A percentile compares a stretch with the other conserved stretches of the same genome.
phyloP scores from a whole-genome alignment of 2,113 vertebrate genomes.

The Barbus barbus region DNA sequence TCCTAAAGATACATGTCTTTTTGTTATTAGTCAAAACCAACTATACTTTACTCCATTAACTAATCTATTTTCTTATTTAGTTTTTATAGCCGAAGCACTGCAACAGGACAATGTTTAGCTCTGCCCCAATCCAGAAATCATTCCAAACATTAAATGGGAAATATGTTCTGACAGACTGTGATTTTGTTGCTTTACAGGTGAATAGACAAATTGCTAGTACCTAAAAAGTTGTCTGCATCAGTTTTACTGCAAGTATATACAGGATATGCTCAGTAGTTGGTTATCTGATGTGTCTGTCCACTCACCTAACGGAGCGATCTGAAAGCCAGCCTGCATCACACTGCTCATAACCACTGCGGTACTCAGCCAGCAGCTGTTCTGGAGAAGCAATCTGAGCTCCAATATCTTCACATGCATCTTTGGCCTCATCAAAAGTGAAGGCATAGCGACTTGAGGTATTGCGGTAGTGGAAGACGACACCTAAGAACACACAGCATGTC shows the following conservation, averaged over 20 bases:
- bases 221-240: neutral
- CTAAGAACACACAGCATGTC: slow-evolving; percentile 64
- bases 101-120: neutral
- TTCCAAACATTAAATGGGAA: neutral
- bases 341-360: slow-evolving; percentile 87
- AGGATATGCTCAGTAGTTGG: neutral
- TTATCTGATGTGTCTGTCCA: slow-evolving; percentile 5
- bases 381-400: slow-evolving; percentile 87
- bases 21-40: neutral
- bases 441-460: slow-evolving; percentile 85
- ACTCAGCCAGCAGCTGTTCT: slow-evolving; percentile 88
- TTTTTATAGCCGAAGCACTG: neutral
- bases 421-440: slow-evolving; percentile 83
- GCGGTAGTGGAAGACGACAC: slow-evolving; percentile 93
- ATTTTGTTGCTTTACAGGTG: neutral
- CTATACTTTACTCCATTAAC: neutral
- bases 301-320: slow-evolving; percentile 89
- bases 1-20: neutral
- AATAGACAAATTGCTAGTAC: neutral
- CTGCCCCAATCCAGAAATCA: neutral
- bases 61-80: neutral
- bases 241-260: neutral
- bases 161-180: neutral
- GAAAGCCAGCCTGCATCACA: slow-evolving; percentile 94
- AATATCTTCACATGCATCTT: slow-evolving; percentile 81